phyloP scores from a whole-genome alignment of 2,797 vertebrate species.

The Etheostoma perlongum region DNA sequence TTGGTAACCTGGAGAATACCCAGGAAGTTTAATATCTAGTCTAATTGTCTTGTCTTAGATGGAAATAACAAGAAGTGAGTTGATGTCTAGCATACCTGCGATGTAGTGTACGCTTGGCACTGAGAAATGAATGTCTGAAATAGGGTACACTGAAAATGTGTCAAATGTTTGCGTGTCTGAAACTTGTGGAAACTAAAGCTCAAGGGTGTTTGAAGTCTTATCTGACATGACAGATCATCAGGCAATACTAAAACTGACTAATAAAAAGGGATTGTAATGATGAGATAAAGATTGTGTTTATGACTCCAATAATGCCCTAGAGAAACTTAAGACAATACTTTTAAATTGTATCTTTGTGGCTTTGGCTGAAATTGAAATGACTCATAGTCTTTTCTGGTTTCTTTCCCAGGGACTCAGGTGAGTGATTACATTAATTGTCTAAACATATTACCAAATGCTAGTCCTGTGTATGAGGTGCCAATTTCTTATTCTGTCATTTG shows the following conservation, averaged over 20 bases:
- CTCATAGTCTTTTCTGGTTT: slow-evolving; percentile 12
- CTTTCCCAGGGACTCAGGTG: slow-evolving; percentile 1
- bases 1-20: background rate
- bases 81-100: slow-evolving; percentile 17
- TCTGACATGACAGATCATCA: slow-evolving; percentile 23
- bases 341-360: slow-evolving; percentile 4
- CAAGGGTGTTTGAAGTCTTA: slow-evolving; percentile 44
- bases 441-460: slow-evolving; percentile 30
- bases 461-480: background rate
- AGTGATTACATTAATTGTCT: slow-evolving; percentile 18
- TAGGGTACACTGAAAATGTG: slow-evolving; percentile 13
- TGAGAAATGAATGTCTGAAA: slow-evolving; percentile 10
- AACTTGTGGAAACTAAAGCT: slow-evolving; percentile 67
- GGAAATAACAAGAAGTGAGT: slow-evolving; percentile 16
- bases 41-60: background rate
- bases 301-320: slow-evolving; percentile 36
- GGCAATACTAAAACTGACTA: slow-evolving; percentile 22
- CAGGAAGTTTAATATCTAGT: background rate
- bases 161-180: slow-evolving; percentile 38
- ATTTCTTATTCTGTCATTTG: slow-evolving; percentile 4
- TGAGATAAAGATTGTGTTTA: slow-evolving; percentile 39
- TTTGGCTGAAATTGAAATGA: slow-evolving; percentile 21
- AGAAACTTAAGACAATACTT: slow-evolving; percentile 10
- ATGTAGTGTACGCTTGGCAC: background rate
- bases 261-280: slow-evolving; percentile 25